A percentile compares a stretch with the other conserved stretches of the same genome.
Evolutionary conservation across 2,113 vertebrate species (phyloP).

Genomic region (Seriola dumerili): DNA sequence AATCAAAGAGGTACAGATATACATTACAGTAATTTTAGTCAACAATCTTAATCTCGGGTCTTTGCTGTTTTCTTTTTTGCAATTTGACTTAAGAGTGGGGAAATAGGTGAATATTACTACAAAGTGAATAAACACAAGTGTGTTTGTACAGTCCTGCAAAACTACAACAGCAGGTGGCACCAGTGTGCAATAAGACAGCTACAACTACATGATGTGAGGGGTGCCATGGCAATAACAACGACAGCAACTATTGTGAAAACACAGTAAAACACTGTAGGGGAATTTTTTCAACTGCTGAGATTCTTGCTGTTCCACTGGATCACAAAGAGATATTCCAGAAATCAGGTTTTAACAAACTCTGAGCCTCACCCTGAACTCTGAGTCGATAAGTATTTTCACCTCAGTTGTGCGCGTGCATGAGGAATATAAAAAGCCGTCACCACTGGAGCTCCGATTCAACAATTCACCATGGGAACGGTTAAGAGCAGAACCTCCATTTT

Average conservation of each 20-base stretch:
- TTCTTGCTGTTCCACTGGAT: background rate
- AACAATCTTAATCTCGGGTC: background rate
- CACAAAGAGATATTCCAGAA: no score
- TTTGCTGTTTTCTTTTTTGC: background rate
- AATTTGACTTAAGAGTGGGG: background rate
- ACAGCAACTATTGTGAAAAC: background rate
- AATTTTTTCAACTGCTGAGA: fast-evolving
- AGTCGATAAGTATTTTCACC: no score
- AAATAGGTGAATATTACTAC: background rate
- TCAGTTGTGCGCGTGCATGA: no score
- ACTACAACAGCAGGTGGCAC: slow-evolving; percentile 33
- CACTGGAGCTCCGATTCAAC: no score
- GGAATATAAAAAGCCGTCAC: no score
- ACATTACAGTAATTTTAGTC: no score
- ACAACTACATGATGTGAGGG: background rate
- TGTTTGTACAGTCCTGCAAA: background rate
- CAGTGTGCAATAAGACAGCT: background rate
- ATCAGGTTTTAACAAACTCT: no score
- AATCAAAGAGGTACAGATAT: no score
- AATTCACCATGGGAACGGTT: no score
- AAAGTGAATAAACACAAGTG: background rate
- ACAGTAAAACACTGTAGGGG: background rate
- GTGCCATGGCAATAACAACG: background rate
- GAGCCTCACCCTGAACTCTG: no score
- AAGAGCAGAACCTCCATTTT: no score